Percentiles rank a stretch among this genome's conserved stretches.
phyloP scores from a whole-genome alignment of 2,797 vertebrate species.

The Ptychobarbus kaznakovi region DNA sequence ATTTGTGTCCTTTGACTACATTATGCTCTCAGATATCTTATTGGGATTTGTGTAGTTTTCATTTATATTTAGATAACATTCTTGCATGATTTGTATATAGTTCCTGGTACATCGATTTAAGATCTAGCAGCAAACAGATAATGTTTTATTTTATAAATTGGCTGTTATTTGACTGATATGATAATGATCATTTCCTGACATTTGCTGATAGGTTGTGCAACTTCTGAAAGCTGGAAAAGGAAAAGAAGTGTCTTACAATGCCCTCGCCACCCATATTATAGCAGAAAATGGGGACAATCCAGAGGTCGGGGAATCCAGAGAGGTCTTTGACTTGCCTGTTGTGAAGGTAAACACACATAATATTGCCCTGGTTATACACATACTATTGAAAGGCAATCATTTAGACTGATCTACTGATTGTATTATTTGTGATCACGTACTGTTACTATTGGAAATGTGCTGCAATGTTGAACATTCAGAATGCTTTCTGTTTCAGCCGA shows the following conservation, averaged over 20 bases:
- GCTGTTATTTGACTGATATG: not conserved
- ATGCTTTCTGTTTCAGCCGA: slow-evolving; percentile 83
- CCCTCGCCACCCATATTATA: slow-evolving; percentile 95
- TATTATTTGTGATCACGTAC: not conserved
- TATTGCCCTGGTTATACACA: not conserved
- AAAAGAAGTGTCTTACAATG: slow-evolving; percentile 97
- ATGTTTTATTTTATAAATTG: not conserved
- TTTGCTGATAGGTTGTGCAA: slow-evolving; percentile 85
- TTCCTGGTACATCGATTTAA: not conserved
- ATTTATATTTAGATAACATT: not conserved
- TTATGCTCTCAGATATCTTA: not conserved
- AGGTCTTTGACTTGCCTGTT: slow-evolving; percentile 96
- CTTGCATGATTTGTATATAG: not conserved
- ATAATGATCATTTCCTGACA: not conserved
- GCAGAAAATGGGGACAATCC: slow-evolving; percentile 96
- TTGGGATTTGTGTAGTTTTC: not conserved
- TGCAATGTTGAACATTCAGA: slow-evolving; percentile 3
- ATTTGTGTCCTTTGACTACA: not conserved
- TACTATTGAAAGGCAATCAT: not conserved
- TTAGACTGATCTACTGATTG: not conserved
- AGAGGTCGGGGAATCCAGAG: slow-evolving; percentile 94
- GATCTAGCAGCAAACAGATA: not conserved
- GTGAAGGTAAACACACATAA: slow-evolving; percentile 84
- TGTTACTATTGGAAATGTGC: not conserved
- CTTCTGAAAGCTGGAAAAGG: slow-evolving; percentile 94